Evolutionary conservation across 2,888 invertebrate genomes (phyloP), one percentile per base, ranked within the genome.

Genomic region (Dolichopus griseipennis): DNA sequence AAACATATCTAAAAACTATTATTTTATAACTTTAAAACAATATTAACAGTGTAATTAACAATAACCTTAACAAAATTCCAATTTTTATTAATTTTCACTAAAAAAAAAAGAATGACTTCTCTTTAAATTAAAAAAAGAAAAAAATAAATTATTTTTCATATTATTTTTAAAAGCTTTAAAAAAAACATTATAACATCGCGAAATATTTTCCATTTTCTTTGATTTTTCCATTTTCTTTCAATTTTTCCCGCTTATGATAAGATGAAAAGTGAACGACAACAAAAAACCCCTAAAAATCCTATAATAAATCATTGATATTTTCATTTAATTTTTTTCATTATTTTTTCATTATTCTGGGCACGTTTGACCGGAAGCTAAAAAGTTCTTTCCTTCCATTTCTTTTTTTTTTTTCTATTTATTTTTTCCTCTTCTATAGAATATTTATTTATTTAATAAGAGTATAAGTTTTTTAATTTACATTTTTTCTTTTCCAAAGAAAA

Each of bases 381-480:
- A 52, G 15, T n/a, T 52, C 15, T 52, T 12, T 52, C 52, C 52
- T 52, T 52, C 15, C 15, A 6, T 52, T 52, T 6, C 15, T 2
- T 52, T 52, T 52, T 15, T 52, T 9, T 7, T 52, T 18, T 18
- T 12, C 18, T 18, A 18, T 52, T 12, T 52, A 18, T 18, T 18
- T n/a, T 18, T 52, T 12, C n/a, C 18, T 18, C 18, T 1, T 18
- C 18, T 12, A 9, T 6, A 6, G 9, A 9, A 15, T 52, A 52
- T 52, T 52, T 52, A 52, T 52, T 52, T 52, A 52, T 52, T 52
- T 52, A 52, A 52, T 52, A 52, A 52, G 52, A 52, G 52, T 52
- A 52, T 52, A 52, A 52, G 52, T 52, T 52, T 52, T 52, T 52
- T 52, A 52, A 52, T 52, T 52, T 52, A 52, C 52, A 52, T 52